These are phyloP conservation scores for Drosophila ambigua DNA, from an alignment of 1,140 invertebrate genomes.

Conservation along the genomic window DNA sequence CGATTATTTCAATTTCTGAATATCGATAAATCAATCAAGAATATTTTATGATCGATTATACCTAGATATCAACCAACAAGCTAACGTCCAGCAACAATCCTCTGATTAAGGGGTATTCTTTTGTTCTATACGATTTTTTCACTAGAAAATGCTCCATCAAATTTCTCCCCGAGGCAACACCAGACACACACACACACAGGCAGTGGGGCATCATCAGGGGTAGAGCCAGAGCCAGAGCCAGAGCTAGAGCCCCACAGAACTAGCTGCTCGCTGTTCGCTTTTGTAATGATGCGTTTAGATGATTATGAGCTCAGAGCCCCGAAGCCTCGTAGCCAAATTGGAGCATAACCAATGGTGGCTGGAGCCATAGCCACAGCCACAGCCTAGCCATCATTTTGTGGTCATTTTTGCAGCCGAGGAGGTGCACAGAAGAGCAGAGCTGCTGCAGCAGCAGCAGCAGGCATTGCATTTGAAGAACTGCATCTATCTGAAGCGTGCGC, in stretches of 20 bases:
- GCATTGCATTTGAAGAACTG: slow-evolving; percentile 11
- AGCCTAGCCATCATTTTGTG: slow-evolving; percentile 56
- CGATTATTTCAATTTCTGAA: too few species aligned
- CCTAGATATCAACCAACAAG: too few species aligned
- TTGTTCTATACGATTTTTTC: too few species aligned
- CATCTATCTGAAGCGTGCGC: slow-evolving; percentile 8
- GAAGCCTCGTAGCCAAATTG: slow-evolving; percentile 48
- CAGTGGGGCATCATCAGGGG: background rate
- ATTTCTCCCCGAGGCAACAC: slow-evolving; percentile 47
- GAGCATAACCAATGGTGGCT: slow-evolving; percentile 29
- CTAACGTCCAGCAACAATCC: too few species aligned
- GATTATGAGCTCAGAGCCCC: slow-evolving; percentile 62
- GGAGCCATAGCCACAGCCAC: slow-evolving; percentile 5
- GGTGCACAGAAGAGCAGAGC: too few species aligned
- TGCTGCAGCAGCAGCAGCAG: too few species aligned
- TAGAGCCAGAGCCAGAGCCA: slow-evolving; percentile 4
- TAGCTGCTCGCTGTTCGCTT: slow-evolving; percentile 8
- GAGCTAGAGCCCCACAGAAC: background rate
- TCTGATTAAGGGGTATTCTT: too few species aligned
- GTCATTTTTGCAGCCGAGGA: slow-evolving; percentile 55
- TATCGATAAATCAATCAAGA: too few species aligned
- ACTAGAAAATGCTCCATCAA: slow-evolving; percentile 33
- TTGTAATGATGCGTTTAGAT: slow-evolving; percentile 77
- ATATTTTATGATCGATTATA: too few species aligned
- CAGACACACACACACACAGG: too few species aligned